Evolutionary conservation across 2,888 invertebrate species (phyloP), one percentile per base, ranked within the genome.

Genomic region (Apeira syringaria): DNA sequence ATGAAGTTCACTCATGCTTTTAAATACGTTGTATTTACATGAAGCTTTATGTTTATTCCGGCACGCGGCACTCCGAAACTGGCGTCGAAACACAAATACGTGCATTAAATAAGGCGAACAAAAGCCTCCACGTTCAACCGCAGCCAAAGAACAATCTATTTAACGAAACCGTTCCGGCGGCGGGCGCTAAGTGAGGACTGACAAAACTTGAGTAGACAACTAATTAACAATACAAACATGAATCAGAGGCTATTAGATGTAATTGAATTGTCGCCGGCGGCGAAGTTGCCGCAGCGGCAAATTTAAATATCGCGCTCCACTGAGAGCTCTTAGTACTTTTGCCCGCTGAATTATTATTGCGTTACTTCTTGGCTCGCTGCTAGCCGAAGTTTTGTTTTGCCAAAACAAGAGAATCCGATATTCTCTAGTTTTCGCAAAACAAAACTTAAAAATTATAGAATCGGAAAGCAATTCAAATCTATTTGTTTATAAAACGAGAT

Each of bases 141-240:
- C 68, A 69, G 68, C 50, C 61, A 68, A 70, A 74, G 78, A 80
- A 80, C 80, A 84, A 81, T 81, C 78, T 74, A 77, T 79, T 78
- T 77, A 74, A 77, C 75, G 77, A 75, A 84, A 74, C 79, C 70
- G 73, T 65, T 67, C 71, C 35, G 45, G 45, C 31, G 39, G 35
- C 38, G 39, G 74, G 71, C 74, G 69, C 74, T 77, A 81, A 83
- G 79, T 79, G 80, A 79, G 73, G 80, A 86, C 81, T 85, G 87
- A 85, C 87, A 87, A 86, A 88, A 89, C 87, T 89, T 85, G 81
- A 86, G 86, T 76, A 76, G 74, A 70, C 77, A 76, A 88, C 86
- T 87, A 88, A 89, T 89, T 89, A 88, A 82, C 82, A 84, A 86
- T 87, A 88, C 88, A 89, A 89, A 88, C 88, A 88, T 88, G 88